Conservation (phyloP, 1,140 invertebrate species). For the Littorina saxatilis region DNA sequence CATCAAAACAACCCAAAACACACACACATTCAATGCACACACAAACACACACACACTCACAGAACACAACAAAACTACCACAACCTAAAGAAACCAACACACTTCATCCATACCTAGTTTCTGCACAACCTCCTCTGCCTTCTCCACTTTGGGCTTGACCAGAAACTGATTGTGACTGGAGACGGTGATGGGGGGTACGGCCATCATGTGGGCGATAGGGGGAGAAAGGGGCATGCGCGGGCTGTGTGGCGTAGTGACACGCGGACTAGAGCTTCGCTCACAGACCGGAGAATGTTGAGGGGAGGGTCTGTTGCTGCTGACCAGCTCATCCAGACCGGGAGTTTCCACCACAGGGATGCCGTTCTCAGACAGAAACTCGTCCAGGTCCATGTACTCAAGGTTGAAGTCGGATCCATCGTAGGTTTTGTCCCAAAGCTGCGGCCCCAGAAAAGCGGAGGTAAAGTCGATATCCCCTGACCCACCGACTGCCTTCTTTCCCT, state of each 20-base stretch:
- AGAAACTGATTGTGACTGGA: background rate
- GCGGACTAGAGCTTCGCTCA: background rate
- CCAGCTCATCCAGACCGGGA: background rate
- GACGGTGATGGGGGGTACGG: background rate
- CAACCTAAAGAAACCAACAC: no score
- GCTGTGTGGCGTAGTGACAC: background rate
- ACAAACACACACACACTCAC: no score
- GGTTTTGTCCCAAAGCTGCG: constrained; percentile 95
- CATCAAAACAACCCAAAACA: no score
- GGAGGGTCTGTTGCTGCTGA: background rate
- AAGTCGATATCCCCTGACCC: constrained; percentile 79
- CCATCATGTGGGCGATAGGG: background rate
- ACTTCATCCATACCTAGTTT: background rate
- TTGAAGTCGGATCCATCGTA: constrained; percentile 82
- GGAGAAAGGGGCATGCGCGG: background rate
- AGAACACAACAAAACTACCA: no score
- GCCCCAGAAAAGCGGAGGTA: constrained; percentile 94
- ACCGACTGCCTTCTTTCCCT: constrained; percentile 49
- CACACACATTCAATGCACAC: no score
- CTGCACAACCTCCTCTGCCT: background rate
- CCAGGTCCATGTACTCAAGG: constrained; percentile 96
- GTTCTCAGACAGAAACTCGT: constrained; percentile 96
- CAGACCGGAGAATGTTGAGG: background rate
- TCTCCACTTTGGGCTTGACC: background rate
- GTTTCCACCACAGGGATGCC: background rate